These are phyloP conservation scores for Sicus ferrugineus DNA, from an alignment of 2,888 invertebrate genomes.

Conservation along the genomic window DNA sequence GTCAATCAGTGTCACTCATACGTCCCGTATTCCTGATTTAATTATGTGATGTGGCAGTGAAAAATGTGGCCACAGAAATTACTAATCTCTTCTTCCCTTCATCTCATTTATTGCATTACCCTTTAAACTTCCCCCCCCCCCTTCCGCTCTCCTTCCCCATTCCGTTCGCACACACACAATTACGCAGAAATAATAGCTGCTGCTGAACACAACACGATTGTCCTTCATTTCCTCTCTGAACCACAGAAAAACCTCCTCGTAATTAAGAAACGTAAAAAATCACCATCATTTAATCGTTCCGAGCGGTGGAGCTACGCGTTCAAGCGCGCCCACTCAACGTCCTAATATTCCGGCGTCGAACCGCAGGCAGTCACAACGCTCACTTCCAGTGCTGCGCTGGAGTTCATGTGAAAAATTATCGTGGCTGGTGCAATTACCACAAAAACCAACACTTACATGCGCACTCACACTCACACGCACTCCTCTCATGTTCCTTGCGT, in stretches of 20 bases:
- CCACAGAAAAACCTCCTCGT: constrained; percentile 2
- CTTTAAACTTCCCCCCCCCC: no score
- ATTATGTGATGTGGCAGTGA: no score
- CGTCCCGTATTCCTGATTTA: no score
- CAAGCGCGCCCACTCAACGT: no score
- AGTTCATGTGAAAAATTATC: constrained; percentile 27
- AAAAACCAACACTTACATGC: not conserved
- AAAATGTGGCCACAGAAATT: no score
- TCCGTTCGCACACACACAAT: no score
- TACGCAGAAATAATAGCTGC: constrained; percentile 10
- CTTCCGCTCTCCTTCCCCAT: no score
- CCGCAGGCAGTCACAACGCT: constrained; percentile 8
- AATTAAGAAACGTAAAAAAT: constrained; percentile 23
- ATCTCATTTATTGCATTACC: no score
- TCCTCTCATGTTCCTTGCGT: no score
- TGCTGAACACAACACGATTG: not conserved
- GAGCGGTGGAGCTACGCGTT: constrained; percentile 16
- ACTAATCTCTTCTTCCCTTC: no score
- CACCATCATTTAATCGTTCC: constrained; percentile 24
- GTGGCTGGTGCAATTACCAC: constrained; percentile 18
- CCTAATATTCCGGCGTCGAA: constrained; percentile 5
- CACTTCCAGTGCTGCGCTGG: constrained; percentile 12
- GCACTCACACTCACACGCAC: not conserved
- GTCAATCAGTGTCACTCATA: no score
- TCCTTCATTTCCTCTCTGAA: not conserved